These are phyloP conservation scores for Gerris lacustris DNA, from an alignment of 2,888 invertebrate genomes.

Conservation along the genomic window DNA sequence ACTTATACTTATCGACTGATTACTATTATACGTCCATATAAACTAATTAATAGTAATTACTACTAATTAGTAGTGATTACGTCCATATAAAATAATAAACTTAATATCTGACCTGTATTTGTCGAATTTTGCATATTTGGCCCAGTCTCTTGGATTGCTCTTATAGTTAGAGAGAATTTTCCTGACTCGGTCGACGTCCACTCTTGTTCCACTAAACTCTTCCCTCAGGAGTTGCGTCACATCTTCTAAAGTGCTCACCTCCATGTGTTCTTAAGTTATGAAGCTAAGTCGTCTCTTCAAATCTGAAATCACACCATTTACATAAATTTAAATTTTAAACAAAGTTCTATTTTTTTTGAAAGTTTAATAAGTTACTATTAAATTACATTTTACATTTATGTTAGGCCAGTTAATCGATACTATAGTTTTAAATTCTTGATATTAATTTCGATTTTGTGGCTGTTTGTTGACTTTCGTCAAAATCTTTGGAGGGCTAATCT, in stretches of 20 bases:
- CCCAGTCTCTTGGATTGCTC: slow-evolving; percentile 84
- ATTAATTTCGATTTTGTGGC: too few relatives aligned
- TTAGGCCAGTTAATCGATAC: too few relatives aligned
- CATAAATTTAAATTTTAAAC: too few relatives aligned
- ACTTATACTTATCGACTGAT: not conserved
- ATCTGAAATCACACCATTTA: too few relatives aligned
- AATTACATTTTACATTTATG: too few relatives aligned
- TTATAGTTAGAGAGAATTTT: slow-evolving; percentile 67
- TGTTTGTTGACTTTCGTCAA: too few relatives aligned
- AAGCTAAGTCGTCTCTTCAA: too few relatives aligned
- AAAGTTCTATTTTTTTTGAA: too few relatives aligned
- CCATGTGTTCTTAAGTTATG: not conserved
- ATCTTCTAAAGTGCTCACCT: not conserved
- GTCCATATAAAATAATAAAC: too few relatives aligned
- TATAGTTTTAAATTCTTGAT: too few relatives aligned
- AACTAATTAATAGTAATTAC: not conserved
- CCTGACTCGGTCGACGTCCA: slow-evolving; percentile 84
- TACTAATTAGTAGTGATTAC: not conserved
- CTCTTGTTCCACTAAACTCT: slow-evolving; percentile 33
- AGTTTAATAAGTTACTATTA: too few relatives aligned
- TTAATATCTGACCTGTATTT: slow-evolving; percentile 54
- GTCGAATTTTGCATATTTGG: slow-evolving; percentile 87
- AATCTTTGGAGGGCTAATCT: too few relatives aligned
- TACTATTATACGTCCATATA: not conserved
- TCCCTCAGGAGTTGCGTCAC: not conserved